Evolutionary conservation across 1,140 invertebrate genomes (phyloP).

Genomic region (Mycetomoellerius zeteki): DNA sequence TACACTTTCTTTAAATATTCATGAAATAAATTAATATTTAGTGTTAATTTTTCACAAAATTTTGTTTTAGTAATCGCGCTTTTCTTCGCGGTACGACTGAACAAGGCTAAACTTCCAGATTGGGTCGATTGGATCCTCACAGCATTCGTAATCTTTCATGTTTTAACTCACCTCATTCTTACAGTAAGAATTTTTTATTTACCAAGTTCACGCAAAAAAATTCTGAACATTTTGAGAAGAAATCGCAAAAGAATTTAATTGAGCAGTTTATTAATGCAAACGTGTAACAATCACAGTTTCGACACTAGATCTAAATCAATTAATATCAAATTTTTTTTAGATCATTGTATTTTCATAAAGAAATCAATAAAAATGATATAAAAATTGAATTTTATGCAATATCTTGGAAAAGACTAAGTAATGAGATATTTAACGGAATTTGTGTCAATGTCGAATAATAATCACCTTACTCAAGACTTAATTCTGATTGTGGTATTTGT

Average conservation of each 20-base stretch:
- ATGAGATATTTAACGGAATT: constrained; percentile 4
- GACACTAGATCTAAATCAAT: not conserved
- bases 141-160: constrained; percentile 95
- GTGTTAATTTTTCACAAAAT: constrained; percentile 59
- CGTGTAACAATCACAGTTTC: not conserved
- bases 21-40: not conserved
- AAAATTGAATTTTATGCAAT: not conserved
- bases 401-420: not conserved
- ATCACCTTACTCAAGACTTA: not conserved
- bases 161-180: constrained; percentile 95
- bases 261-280: constrained; percentile 23
- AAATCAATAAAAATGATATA: not conserved
- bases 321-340: not conserved
- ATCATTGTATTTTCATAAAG: not conserved
- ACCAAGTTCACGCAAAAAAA: not conserved
- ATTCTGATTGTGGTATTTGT: constrained; percentile 9
- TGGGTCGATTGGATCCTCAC: constrained; percentile 96
- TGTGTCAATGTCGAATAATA: constrained; percentile 19
- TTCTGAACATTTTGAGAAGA: not conserved
- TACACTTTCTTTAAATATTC: not conserved
- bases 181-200: constrained; percentile 90
- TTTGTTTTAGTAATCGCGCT: constrained; percentile 94
- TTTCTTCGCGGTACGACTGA: constrained; percentile 95
- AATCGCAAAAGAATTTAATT: not conserved
- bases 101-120: constrained; percentile 94